Conservation (phyloP, 2,888 invertebrate genomes). For the Andrena haemorrhoa region DNA sequence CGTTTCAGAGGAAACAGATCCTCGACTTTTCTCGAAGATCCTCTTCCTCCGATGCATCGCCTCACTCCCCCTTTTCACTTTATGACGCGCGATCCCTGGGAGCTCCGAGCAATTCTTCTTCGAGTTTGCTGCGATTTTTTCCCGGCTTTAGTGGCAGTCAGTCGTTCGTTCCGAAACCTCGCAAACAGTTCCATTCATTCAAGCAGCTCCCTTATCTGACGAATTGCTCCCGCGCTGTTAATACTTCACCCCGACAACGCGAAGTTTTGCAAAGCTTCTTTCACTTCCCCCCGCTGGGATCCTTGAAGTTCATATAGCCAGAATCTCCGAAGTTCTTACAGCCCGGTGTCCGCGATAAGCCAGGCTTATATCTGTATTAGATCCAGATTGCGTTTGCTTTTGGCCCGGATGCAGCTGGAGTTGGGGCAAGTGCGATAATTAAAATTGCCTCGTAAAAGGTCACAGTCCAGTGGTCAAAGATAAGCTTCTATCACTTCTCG, state of each 20-base stretch:
- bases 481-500: too few relatives aligned
- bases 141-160: slow-evolving; percentile 28
- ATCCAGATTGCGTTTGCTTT: too few relatives aligned
- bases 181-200: slow-evolving; percentile 16
- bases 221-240: not conserved
- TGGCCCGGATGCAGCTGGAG: too few relatives aligned
- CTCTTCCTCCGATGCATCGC: slow-evolving; percentile 26
- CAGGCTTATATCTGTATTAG: too few relatives aligned
- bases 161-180: slow-evolving; percentile 14
- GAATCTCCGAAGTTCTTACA: too few relatives aligned
- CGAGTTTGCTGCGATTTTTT: slow-evolving; percentile 46
- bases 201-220: not conserved
- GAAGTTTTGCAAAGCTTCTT: not conserved
- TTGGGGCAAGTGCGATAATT: too few relatives aligned
- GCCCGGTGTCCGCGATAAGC: too few relatives aligned
- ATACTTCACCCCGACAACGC: not conserved
- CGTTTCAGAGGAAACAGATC: slow-evolving; percentile 39
- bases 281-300: not conserved
- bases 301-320: too few relatives aligned
- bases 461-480: too few relatives aligned
- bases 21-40: slow-evolving; percentile 14
- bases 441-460: not conserved
- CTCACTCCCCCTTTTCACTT: slow-evolving; percentile 37
- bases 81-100: slow-evolving; percentile 48
- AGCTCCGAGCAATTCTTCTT: slow-evolving; percentile 48